Base-by-base conservation (phyloP, 2,113 vertebrate genomes). In the Paralichthys olivaceus region DNA sequence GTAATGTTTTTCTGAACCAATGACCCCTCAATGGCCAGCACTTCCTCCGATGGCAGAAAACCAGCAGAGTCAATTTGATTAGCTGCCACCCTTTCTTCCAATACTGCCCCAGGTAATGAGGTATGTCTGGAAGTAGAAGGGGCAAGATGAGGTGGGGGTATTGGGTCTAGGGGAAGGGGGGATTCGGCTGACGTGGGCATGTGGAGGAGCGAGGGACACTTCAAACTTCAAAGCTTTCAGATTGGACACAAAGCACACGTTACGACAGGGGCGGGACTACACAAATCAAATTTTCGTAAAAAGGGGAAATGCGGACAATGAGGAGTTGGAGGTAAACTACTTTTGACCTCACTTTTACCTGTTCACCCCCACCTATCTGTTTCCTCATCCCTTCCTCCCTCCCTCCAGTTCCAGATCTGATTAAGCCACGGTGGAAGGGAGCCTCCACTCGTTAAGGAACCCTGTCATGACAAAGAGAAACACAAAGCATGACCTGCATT, bases 401-500 rank as follows among this genome's bases (percentile, higher is more conserved):
- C 77, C n/a, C 77, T 61, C 22, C 22, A 59, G 76, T 59, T 84
- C 79, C 87, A 93, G 90, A 94, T 93, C 92, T 91, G 92, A 95
- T 95, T 94, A 93, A 87, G 80, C 81, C 49, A 13, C 78, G 70
- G 85, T 89, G 82, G 59, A 89, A 90, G 72, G 82, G 82, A 91
- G 86, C 81, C 90, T 85, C 71, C 83, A 80, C 84, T 87, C 68
- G 83, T 90, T 90, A 88, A 90, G 79, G 64, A 91, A 90, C 86
- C 86, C 87, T 92, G 91, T 92, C 93, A 94, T 92, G 93, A 95
- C 93, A 94, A 93, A 91, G 87, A 89, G 81, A 91, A 94, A 93
- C 88, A 91, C 85, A 88, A 94, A 93, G 92, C 92, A 93, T 92
- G 93, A 94, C 93, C 94, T 91, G 90, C 87, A 85, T 90, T 89